phyloP scores from a whole-genome alignment of 2,888 invertebrate genomes.

The Alloplasta piceator region DNA sequence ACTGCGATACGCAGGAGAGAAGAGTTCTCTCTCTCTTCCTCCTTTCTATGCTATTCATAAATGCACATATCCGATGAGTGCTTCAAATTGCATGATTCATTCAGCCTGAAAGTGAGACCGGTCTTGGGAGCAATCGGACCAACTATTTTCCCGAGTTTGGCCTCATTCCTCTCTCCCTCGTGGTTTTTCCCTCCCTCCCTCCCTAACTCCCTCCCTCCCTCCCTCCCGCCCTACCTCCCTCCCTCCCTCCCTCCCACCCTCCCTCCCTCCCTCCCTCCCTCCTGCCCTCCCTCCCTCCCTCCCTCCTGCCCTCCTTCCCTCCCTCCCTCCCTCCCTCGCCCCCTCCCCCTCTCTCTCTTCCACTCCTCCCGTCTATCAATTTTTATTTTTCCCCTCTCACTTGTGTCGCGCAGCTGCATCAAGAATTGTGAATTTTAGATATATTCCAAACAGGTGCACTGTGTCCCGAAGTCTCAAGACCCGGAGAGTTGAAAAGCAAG shows the following conservation, averaged over 20 bases:
- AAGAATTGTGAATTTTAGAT: slow-evolving; percentile 12
- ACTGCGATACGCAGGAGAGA: background rate
- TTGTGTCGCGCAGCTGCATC: background rate
- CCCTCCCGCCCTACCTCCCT: no score
- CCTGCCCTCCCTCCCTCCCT: no score
- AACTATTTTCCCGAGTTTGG: background rate
- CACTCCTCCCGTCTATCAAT: background rate
- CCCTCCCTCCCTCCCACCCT: no score
- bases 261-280: no score
- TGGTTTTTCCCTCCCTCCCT: background rate
- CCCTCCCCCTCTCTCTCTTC: background rate
- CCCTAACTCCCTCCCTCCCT: background rate
- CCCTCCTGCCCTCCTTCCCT: no score
- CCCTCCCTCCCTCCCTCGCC: no score
- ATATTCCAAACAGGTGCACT: background rate
- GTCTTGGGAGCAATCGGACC: background rate
- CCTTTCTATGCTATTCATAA: slow-evolving; percentile 21
- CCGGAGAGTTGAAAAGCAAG: background rate
- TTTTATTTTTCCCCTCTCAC: background rate
- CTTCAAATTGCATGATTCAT: slow-evolving; percentile 33
- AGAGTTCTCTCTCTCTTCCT: slow-evolving; percentile 8
- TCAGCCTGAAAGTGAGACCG: slow-evolving; percentile 9
- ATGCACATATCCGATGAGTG: slow-evolving; percentile 43
- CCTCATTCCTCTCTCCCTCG: background rate
- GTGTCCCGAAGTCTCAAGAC: background rate